These are phyloP conservation scores for Brachionus paranguensis DNA, from an alignment of 1,140 invertebrate genomes.

Conservation along the genomic window DNA sequence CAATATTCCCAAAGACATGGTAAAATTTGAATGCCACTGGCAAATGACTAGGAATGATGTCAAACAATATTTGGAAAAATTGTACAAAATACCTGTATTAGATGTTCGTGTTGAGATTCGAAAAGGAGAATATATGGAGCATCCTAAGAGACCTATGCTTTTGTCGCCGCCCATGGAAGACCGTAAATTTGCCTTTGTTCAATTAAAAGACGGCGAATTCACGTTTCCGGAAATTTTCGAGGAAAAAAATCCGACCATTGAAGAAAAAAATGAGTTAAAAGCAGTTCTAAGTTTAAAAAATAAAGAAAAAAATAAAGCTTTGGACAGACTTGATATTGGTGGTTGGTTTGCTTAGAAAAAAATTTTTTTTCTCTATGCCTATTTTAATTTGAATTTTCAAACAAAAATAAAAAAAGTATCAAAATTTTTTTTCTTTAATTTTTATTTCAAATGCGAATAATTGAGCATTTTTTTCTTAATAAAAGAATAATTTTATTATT, in stretches of 20 bases:
- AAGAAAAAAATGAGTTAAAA: conserved; percentile 5
- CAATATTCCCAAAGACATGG: conserved; percentile 22
- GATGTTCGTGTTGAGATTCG: conserved; percentile 12
- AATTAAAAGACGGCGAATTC: background rate
- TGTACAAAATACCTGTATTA: conserved; percentile 34
- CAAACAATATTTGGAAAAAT: conserved; percentile 39
- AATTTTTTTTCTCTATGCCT: background rate
- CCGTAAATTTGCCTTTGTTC: conserved; percentile 38
- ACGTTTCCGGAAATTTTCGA: conserved; percentile 26
- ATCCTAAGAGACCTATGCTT: background rate
- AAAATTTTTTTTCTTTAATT: background rate
- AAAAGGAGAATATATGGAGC: conserved; percentile 29
- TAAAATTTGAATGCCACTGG: conserved; percentile 39
- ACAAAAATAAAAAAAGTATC: background rate
- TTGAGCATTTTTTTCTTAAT: background rate
- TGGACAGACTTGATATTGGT: conserved; percentile 24
- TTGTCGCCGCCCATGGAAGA: conserved; percentile 27
- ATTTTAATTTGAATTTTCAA: background rate
- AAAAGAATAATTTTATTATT: background rate
- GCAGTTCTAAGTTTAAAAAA: background rate
- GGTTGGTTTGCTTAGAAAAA: conserved; percentile 25
- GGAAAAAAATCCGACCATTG: background rate
- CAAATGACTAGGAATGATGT: conserved; percentile 39
- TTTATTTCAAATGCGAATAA: background rate
- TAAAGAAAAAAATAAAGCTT: conserved; percentile 36